Evolutionary conservation across 2,888 invertebrate genomes (phyloP).

Genomic region (Zaprionus bogoriensis): DNA sequence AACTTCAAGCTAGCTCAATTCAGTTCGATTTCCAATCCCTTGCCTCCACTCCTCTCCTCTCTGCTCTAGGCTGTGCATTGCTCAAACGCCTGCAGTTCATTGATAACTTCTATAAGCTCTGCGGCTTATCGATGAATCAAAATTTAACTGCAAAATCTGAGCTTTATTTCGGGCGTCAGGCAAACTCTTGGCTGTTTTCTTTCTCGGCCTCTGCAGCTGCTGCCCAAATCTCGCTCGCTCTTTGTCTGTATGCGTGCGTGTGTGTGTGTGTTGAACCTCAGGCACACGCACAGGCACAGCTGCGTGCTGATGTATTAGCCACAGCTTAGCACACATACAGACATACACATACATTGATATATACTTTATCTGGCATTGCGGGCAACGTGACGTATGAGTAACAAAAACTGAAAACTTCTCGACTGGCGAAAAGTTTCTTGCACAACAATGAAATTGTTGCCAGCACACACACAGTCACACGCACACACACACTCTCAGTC

Average conservation of each 20-base stretch:
- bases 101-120: background rate
- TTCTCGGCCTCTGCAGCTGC: background rate
- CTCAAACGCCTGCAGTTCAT: background rate
- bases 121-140: background rate
- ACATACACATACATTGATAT: conserved; percentile 4
- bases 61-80: background rate
- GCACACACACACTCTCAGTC: background rate
- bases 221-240: conserved; percentile 5
- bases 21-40: no score
- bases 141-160: background rate
- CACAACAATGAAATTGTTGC: background rate
- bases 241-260: conserved; percentile 5
- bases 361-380: conserved; percentile 9
- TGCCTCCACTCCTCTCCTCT: background rate
- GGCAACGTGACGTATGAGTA: conserved; percentile 44
- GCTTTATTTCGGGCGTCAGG: background rate
- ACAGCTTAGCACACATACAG: conserved; percentile 29
- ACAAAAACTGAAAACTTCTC: conserved; percentile 54
- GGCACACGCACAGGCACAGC: conserved; percentile 22
- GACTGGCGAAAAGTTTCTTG: conserved; percentile 23
- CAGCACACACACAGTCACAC: background rate
- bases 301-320: conserved; percentile 27
- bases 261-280: conserved; percentile 18
- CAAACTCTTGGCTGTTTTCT: background rate
- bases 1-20: no score